Evolutionary conservation across 1,140 invertebrate genomes (phyloP).

Genomic region (Drosophila micromelanica): DNA sequence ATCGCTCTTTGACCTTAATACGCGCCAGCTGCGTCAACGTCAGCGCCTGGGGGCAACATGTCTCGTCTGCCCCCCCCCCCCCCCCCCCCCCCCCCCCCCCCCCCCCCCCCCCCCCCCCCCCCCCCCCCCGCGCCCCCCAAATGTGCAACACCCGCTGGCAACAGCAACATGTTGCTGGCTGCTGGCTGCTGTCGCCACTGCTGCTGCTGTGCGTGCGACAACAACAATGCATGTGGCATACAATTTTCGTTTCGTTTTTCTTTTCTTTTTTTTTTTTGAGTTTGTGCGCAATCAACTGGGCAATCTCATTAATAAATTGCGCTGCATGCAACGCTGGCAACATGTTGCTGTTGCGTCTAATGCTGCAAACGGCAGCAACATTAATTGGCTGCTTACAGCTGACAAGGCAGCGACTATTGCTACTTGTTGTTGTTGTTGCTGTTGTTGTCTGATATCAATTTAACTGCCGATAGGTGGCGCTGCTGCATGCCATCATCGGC

Average conservation of each 20-base stretch:
- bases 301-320: constrained; percentile 84
- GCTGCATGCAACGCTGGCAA: constrained; percentile 70
- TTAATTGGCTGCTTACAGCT: constrained; percentile 78
- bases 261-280: constrained; percentile 17
- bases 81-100: no score
- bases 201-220: constrained; percentile 51
- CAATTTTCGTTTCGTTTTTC: constrained; percentile 13
- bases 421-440: constrained; percentile 30
- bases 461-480: constrained; percentile 75
- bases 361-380: constrained; percentile 60
- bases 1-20: constrained; percentile 83
- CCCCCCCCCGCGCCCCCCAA: no score
- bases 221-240: constrained; percentile 57
- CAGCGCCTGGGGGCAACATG: constrained; percentile 36
- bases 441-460: constrained; percentile 52
- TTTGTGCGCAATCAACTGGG: constrained; percentile 76
- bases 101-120: no score
- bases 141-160: constrained; percentile 82
- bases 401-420: constrained; percentile 58
- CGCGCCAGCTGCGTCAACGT: constrained; percentile 79
- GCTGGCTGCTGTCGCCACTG: constrained; percentile 3
- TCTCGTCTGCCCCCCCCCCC: no score
- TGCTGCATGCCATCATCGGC: constrained; percentile 69
- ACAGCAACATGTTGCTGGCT: constrained; percentile 60
- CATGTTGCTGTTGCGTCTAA: constrained; percentile 51